Conservation (phyloP, 1,140 invertebrate species). For the Drosophila malerkotliana region DNA sequence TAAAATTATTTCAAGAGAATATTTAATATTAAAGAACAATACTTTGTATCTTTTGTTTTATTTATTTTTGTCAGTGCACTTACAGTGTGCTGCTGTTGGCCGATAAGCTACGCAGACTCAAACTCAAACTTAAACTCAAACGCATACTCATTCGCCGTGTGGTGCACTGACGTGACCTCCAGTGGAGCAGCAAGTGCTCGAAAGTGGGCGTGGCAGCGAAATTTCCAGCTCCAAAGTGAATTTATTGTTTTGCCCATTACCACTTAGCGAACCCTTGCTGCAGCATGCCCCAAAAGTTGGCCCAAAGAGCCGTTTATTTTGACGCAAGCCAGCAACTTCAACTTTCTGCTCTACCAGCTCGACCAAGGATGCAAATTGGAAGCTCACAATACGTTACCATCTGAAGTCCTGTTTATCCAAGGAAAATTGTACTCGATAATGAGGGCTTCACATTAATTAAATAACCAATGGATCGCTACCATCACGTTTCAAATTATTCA, state of each 20-base stretch:
- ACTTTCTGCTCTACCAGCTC: constrained; percentile 3
- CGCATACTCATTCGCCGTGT: constrained; percentile 49
- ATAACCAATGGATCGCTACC: constrained; percentile 30
- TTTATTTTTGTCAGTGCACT: not conserved
- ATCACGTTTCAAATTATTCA: constrained; percentile 32
- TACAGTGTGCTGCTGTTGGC: constrained; percentile 18
- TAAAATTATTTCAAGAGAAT: not conserved
- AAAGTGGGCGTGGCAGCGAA: constrained; percentile 47
- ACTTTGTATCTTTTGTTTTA: not conserved
- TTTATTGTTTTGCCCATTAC: constrained; percentile 65
- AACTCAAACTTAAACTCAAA: constrained; percentile 7
- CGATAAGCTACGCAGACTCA: constrained; percentile 45
- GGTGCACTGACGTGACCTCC: constrained; percentile 53
- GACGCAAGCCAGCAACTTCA: constrained; percentile 44
- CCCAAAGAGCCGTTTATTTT: constrained; percentile 58
- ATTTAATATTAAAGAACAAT: not conserved
- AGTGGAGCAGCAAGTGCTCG: constrained; percentile 43
- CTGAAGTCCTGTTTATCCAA: constrained; percentile 8
- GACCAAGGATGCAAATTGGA: constrained; percentile 42
- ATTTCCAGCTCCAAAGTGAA: constrained; percentile 48
- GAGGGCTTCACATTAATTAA: constrained; percentile 53
- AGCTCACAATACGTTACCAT: constrained; percentile 28
- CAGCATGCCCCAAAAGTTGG: constrained; percentile 38
- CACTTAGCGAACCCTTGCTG: constrained; percentile 32
- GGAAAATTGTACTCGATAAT: constrained; percentile 36